Conservation (phyloP, 1,140 invertebrate species). For the Spodoptera litura region DNA sequence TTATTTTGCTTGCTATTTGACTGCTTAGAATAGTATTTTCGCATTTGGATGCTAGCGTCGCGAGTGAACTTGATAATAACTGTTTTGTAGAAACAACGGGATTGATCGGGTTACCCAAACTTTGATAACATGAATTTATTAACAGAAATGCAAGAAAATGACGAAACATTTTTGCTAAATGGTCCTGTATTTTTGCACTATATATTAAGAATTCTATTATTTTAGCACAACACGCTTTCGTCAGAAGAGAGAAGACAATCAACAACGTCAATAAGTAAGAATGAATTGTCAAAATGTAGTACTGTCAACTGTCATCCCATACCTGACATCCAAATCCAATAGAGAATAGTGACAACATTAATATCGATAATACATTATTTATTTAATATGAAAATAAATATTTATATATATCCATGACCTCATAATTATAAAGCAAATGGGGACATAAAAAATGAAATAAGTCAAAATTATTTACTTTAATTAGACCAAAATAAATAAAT, state of each 20-base stretch:
- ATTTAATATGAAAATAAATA: too few relatives aligned
- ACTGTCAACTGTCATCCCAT: neutral
- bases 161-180: constrained; percentile 61
- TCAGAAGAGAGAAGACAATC: constrained; percentile 13
- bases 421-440: too few relatives aligned
- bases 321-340: neutral
- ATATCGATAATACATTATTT: too few relatives aligned
- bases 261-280: constrained; percentile 10
- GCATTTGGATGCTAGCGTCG: constrained; percentile 64
- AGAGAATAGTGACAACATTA: too few relatives aligned
- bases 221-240: constrained; percentile 21
- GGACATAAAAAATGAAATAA: too few relatives aligned
- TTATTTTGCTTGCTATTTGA: constrained; percentile 61
- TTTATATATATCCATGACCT: too few relatives aligned
- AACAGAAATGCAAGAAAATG: constrained; percentile 65
- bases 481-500: too few relatives aligned
- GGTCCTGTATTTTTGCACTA: neutral
- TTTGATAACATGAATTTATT: constrained; percentile 65
- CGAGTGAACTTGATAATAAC: constrained; percentile 56
- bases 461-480: too few relatives aligned
- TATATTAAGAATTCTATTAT: neutral
- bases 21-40: constrained; percentile 63
- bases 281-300: neutral
- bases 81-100: constrained; percentile 23
- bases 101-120: constrained; percentile 61